phyloP scores from a whole-genome alignment of 2,888 invertebrate genomes.

The Nezara viridula region DNA sequence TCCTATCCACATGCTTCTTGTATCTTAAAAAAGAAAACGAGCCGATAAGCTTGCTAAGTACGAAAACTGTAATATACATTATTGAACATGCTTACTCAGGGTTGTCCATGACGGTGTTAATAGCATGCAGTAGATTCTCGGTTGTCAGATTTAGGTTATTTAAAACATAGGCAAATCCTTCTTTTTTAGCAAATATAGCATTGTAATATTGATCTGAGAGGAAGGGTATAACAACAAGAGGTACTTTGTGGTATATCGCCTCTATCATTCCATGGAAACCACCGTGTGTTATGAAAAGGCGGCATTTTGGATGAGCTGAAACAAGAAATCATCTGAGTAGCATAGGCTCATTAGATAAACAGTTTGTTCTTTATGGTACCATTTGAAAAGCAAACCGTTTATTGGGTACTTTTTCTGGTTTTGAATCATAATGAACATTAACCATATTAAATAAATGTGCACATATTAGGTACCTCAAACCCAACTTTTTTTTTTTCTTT shows the following conservation, averaged over 20 bases:
- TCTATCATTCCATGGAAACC: conserved; percentile 63
- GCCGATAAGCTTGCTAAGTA: background rate
- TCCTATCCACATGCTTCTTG: conserved; percentile 62
- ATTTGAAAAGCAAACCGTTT: no score
- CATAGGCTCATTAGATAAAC: no score
- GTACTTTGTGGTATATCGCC: conserved; percentile 74
- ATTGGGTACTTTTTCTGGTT: no score
- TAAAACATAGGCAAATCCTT: conserved; percentile 44
- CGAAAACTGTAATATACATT: background rate
- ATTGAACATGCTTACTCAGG: conserved; percentile 6
- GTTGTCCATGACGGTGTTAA: conserved; percentile 36
- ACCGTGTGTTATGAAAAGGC: conserved; percentile 63
- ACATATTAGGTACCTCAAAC: no score
- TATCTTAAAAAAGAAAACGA: conserved; percentile 50
- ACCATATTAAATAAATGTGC: no score
- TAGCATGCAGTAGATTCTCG: background rate
- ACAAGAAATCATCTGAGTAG: background rate
- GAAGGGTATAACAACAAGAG: conserved; percentile 65
- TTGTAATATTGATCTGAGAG: conserved; percentile 68
- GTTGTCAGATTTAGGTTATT: background rate
- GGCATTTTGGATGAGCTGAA: conserved; percentile 64
- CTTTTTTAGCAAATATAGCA: conserved; percentile 67
- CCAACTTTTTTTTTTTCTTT: no score
- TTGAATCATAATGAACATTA: no score
- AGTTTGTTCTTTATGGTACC: no score